phyloP scores from a whole-genome alignment of 2,113 vertebrate genomes.

The Sitta europaea region DNA sequence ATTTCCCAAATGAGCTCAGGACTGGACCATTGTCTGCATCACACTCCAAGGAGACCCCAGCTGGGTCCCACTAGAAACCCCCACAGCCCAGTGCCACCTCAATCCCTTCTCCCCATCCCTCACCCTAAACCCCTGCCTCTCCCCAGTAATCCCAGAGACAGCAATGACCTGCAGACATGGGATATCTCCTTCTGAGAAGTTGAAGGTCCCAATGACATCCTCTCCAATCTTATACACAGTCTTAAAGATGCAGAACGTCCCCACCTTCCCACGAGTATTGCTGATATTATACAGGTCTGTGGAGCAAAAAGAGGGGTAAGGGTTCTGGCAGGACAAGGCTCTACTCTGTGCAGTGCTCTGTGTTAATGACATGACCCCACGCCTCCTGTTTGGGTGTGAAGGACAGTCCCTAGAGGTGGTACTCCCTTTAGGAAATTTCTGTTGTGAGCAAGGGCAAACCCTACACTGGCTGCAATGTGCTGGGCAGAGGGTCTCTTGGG shows the following conservation, averaged over 20 bases:
- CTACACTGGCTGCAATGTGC: fast-evolving
- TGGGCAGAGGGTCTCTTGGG: not conserved
- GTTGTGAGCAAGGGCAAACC: not conserved
- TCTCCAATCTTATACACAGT: constrained; percentile 93
- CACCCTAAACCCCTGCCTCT: not conserved
- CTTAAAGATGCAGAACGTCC: constrained; percentile 96
- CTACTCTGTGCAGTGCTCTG: not conserved
- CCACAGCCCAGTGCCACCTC: not conserved
- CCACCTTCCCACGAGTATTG: constrained; percentile 90
- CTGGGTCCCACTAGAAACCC: not conserved
- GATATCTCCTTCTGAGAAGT: constrained; percentile 92
- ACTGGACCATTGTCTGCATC: not conserved
- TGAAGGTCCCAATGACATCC: constrained; percentile 92
- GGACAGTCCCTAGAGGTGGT: not conserved
- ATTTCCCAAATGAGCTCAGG: not conserved
- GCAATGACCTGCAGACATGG: constrained; percentile 89
- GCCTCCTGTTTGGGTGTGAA: not conserved
- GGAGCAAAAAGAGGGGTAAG: not conserved
- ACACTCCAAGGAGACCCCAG: not conserved
- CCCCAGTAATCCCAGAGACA: not conserved
- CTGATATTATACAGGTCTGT: constrained; percentile 96
- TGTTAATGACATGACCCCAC: not conserved
- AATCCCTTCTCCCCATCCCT: not conserved
- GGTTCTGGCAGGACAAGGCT: not conserved
- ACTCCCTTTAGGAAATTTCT: not conserved